Percentiles rank a stretch among this genome's conserved stretches.
phyloP scores from a whole-genome alignment of 2,113 vertebrate species.

The Hemibagrus wyckioides region DNA sequence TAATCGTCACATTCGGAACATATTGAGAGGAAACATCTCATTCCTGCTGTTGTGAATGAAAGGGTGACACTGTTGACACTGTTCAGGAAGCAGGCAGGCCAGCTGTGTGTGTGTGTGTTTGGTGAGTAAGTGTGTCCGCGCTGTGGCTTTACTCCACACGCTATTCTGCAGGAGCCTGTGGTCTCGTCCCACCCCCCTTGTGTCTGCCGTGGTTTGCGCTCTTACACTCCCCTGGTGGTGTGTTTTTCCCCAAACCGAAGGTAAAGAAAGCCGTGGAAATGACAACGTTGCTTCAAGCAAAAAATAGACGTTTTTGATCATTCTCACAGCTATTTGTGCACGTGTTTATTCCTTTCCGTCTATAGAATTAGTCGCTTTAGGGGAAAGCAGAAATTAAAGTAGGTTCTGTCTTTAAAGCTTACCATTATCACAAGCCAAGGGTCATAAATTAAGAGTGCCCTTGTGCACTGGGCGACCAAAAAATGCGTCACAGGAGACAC shows the following conservation, averaged over 20 bases:
- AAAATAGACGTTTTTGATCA: slow-evolving; percentile 76
- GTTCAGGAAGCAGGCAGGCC: neutral
- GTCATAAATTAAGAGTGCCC: slow-evolving; percentile 73
- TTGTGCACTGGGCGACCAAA: slow-evolving; percentile 68
- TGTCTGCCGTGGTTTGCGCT: slow-evolving; percentile 64
- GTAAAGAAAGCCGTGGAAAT: slow-evolving; percentile 73
- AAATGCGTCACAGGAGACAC: slow-evolving; percentile 70
- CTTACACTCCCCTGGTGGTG: slow-evolving; percentile 63
- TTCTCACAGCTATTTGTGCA: slow-evolving; percentile 70
- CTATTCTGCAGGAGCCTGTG: slow-evolving; percentile 67
- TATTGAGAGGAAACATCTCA: neutral
- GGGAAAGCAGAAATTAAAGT: slow-evolving; percentile 69
- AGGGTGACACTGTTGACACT: slow-evolving; percentile 6
- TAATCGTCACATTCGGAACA: neutral
- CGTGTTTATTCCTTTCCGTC: slow-evolving; percentile 62
- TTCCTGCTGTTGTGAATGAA: neutral
- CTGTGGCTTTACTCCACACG: slow-evolving; percentile 36
- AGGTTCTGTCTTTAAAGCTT: slow-evolving; percentile 72
- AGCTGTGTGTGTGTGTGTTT: slow-evolving; percentile 25
- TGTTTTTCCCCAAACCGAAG: slow-evolving; percentile 69
- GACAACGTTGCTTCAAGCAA: slow-evolving; percentile 64
- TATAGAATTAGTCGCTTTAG: slow-evolving; percentile 71
- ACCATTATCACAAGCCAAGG: slow-evolving; percentile 74
- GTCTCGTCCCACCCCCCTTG: slow-evolving; percentile 60
- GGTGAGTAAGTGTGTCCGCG: slow-evolving; percentile 20